phyloP scores from a whole-genome alignment of 2,113 vertebrate species.

The Acanthochromis polyacanthus region DNA sequence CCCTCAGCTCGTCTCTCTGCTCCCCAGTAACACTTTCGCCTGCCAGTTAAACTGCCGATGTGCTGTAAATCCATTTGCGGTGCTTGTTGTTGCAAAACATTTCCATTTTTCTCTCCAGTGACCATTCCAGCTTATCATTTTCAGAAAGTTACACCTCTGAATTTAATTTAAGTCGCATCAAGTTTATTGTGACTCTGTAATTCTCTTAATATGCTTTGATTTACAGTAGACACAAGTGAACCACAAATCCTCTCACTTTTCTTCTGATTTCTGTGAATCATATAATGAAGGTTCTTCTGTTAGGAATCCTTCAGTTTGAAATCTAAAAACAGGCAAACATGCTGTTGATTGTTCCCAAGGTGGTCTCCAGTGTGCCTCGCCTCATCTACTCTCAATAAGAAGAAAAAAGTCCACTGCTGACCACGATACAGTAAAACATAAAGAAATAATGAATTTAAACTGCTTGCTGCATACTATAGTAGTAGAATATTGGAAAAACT shows the following conservation, averaged over 20 bases:
- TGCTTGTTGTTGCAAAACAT: background rate
- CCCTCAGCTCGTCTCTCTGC: background rate
- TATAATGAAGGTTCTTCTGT: background rate
- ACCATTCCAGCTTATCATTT: background rate
- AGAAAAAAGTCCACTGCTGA: background rate
- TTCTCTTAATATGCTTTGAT: background rate
- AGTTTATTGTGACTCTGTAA: background rate
- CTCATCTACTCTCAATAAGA: background rate
- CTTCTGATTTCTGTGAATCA: background rate
- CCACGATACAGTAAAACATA: background rate
- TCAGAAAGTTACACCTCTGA: background rate
- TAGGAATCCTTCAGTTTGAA: background rate
- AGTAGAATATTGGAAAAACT: no score
- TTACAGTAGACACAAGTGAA: background rate
- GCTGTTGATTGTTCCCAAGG: background rate
- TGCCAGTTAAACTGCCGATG: slow-evolving; percentile 16
- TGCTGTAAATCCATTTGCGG: slow-evolving; percentile 12
- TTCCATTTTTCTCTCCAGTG: background rate
- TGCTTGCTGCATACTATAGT: no score
- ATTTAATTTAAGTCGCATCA: slow-evolving; percentile 4
- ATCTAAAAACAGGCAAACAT: background rate
- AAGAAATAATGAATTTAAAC: no score
- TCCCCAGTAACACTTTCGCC: slow-evolving; percentile 3
- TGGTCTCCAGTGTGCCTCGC: background rate
- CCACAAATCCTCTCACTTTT: background rate